Conservation (phyloP, 2,113 vertebrate species). For the Setophaga petechia region DNA sequence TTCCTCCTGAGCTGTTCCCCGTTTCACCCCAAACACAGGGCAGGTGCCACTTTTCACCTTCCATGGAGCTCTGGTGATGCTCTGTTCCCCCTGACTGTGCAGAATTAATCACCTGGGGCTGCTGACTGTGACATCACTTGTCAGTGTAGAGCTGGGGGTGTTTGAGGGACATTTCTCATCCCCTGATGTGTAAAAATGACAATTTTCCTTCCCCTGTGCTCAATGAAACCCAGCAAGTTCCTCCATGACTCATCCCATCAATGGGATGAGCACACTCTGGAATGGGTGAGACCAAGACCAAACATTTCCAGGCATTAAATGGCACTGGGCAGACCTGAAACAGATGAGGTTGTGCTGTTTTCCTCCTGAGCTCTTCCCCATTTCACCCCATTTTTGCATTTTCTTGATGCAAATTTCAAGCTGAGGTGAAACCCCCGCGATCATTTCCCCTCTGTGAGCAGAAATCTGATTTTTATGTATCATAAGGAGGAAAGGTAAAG, state of each 20-base stretch:
- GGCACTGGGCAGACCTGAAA: neutral
- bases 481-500: neutral
- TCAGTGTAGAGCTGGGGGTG: too few relatives aligned
- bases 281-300: neutral
- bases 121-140: too few relatives aligned
- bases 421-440: neutral
- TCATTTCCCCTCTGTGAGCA: neutral
- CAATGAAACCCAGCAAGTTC: neutral
- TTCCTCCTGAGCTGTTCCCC: neutral
- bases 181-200: neutral
- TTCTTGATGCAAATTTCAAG: neutral
- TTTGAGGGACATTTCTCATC: too few relatives aligned
- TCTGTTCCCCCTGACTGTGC: too few relatives aligned
- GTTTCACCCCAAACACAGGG: neutral
- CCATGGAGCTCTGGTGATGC: too few relatives aligned
- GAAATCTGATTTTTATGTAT: neutral
- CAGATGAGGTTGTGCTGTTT: neutral
- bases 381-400: neutral
- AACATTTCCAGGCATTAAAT: neutral
- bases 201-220: neutral
- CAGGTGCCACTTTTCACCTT: too few relatives aligned
- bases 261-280: too few relatives aligned
- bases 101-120: too few relatives aligned
- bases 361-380: neutral
- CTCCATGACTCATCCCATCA: neutral